Percentiles rank a stretch among this genome's conserved stretches.
These are phyloP conservation scores for Pipistrellus kuhlii DNA, from an alignment of 2,797 vertebrate species.

Conservation along the genomic window DNA sequence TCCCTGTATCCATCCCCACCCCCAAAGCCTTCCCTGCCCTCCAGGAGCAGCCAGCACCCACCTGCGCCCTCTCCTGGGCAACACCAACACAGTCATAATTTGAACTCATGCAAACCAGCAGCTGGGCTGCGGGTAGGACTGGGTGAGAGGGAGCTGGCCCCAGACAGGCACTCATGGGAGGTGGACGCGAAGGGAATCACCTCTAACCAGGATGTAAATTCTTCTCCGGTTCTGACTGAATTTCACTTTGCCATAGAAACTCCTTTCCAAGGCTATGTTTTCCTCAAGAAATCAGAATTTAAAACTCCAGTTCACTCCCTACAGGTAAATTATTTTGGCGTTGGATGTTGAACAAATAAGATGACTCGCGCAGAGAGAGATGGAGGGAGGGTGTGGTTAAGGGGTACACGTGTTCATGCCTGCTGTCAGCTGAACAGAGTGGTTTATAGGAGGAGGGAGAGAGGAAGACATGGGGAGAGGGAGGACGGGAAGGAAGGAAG, in stretches of 20 bases:
- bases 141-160: too few species aligned
- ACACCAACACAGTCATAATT: neutral
- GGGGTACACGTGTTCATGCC: neutral
- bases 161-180: neutral
- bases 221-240: neutral
- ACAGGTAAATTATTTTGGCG: constrained; percentile 29
- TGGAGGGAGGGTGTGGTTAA: neutral
- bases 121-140: neutral
- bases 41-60: neutral
- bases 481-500: neutral
- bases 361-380: neutral
- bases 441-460: neutral
- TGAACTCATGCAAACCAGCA: neutral
- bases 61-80: neutral
- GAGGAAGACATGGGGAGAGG: neutral
- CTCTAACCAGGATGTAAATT: neutral
- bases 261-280: constrained; percentile 14
- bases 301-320: constrained; percentile 35
- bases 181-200: neutral
- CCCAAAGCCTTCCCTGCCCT: too few species aligned
- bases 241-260: constrained; percentile 30
- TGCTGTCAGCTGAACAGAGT: neutral
- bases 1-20: neutral
- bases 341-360: neutral
- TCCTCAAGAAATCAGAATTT: constrained; percentile 29